These are phyloP conservation scores for Chlamydotis undulata DNA, from an alignment of 2,113 vertebrate genomes.

Conservation along the genomic window DNA sequence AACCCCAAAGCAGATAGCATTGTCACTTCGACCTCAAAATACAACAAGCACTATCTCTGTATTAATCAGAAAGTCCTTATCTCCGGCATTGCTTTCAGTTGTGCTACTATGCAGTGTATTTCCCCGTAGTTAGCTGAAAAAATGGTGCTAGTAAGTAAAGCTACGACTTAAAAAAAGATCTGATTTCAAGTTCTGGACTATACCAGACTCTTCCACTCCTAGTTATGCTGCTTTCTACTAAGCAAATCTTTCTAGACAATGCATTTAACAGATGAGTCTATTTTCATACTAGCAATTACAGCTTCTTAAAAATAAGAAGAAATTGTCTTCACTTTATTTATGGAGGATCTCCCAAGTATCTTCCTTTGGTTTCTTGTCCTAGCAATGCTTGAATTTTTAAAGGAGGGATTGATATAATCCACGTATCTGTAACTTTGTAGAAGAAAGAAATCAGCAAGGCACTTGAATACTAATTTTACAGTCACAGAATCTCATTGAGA, in stretches of 20 bases:
- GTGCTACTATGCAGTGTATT: not conserved
- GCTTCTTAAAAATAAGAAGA: not conserved
- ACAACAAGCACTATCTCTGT: not conserved
- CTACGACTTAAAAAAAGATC: not conserved
- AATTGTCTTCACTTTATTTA: not conserved
- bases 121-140: not conserved
- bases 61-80: not conserved
- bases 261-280: not conserved
- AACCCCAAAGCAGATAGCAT: not conserved
- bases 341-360: not conserved
- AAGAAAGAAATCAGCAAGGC: not conserved
- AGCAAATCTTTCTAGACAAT: not conserved
- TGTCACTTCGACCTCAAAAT: not conserved
- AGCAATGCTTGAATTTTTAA: not conserved
- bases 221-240: not conserved
- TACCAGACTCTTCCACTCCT: not conserved
- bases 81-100: not conserved
- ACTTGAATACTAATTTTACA: not conserved
- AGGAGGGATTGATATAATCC: not conserved
- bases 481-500: not conserved
- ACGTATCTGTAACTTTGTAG: not conserved
- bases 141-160: not conserved
- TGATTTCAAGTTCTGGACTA: not conserved
- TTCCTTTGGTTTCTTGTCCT: not conserved
- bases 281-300: not conserved